Evolutionary conservation across 2,797 vertebrate species (phyloP).

Genomic region (Chromis chromis): DNA sequence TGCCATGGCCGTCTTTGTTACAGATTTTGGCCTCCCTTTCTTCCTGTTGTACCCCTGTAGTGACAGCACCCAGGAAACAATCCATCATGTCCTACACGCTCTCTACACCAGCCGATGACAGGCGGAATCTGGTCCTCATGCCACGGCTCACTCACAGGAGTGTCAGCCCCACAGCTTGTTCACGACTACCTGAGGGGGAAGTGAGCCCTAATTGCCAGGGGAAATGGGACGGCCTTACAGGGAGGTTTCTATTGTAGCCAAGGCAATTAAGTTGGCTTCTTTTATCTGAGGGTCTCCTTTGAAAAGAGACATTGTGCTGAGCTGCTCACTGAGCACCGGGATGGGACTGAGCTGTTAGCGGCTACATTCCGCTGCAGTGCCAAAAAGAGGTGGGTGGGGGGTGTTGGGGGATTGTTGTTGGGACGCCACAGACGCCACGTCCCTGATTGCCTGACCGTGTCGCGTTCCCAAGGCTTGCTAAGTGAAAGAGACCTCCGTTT

Average conservation of each 20-base stretch:
- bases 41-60: background rate
- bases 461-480: constrained; percentile 25
- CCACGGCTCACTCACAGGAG: constrained; percentile 22
- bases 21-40: background rate
- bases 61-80: constrained; percentile 17
- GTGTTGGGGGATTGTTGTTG: constrained; percentile 46
- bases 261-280: constrained; percentile 77
- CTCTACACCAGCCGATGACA: constrained; percentile 28
- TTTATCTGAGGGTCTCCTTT: constrained; percentile 73
- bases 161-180: constrained; percentile 45
- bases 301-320: constrained; percentile 70
- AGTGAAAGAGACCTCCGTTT: constrained; percentile 42
- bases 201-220: constrained; percentile 73
- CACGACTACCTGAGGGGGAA: constrained; percentile 56
- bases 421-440: constrained; percentile 45
- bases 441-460: constrained; percentile 52
- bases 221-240: constrained; percentile 72
- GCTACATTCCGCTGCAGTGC: constrained; percentile 52
- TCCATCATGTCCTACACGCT: constrained; percentile 18
- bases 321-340: constrained; percentile 55
- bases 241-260: constrained; percentile 73
- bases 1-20: background rate
- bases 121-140: constrained; percentile 38
- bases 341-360: constrained; percentile 47
- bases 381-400: constrained; percentile 42